phyloP scores from a whole-genome alignment of 2,113 vertebrate genomes.

The Polyodon spathula region DNA sequence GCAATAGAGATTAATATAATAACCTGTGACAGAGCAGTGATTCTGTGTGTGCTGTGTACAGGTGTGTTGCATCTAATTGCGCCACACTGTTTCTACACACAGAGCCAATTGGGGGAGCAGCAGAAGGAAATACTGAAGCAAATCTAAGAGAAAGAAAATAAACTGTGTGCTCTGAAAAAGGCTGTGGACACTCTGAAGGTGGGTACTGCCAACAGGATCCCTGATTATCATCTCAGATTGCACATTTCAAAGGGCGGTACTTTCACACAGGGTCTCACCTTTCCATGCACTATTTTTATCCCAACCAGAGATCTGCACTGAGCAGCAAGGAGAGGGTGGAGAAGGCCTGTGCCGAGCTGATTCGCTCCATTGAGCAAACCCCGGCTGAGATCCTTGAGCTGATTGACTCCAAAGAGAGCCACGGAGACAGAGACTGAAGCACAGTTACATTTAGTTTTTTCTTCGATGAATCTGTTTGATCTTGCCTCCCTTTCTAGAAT shows the following conservation, averaged over 20 bases:
- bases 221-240: too few relatives aligned
- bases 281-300: not conserved
- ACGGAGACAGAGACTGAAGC: constrained; percentile 29
- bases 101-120: constrained; percentile 42
- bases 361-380: constrained; percentile 39
- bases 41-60: too few relatives aligned
- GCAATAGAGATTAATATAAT: too few relatives aligned
- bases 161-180: constrained; percentile 42
- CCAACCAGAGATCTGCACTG: constrained; percentile 29
- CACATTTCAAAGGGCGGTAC: too few relatives aligned
- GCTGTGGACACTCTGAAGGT: constrained; percentile 48
- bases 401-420: constrained; percentile 37
- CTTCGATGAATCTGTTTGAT: too few relatives aligned
- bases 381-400: constrained; percentile 38
- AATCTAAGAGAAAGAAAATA: constrained; percentile 30
- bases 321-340: constrained; percentile 46
- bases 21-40: too few relatives aligned
- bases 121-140: constrained; percentile 37
- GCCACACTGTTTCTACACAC: not conserved
- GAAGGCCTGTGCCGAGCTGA: constrained; percentile 46
- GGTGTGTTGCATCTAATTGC: too few relatives aligned
- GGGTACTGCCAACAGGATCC: too few relatives aligned
- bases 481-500: too few relatives aligned
- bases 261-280: too few relatives aligned
- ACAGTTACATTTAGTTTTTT: too few relatives aligned